These are phyloP conservation scores for Parnassius mnemosyne DNA, from an alignment of 2,888 invertebrate genomes.

Conservation along the genomic window DNA sequence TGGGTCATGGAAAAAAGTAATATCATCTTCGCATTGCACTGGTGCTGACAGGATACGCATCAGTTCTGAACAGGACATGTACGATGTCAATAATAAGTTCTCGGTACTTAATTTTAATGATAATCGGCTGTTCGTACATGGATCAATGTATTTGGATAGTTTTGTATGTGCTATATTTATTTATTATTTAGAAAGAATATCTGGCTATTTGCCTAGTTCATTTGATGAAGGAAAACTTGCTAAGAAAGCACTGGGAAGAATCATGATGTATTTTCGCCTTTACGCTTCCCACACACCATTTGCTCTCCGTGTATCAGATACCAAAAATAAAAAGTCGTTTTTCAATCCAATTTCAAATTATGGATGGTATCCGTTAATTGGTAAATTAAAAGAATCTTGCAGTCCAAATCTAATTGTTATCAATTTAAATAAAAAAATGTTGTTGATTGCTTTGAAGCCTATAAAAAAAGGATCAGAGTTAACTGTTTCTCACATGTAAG, in stretches of 20 bases:
- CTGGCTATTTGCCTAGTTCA: constrained; percentile 8
- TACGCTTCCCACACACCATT: constrained; percentile 2
- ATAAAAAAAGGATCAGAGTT: constrained; percentile 38
- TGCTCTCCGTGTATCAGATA: not conserved
- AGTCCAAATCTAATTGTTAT: constrained; percentile 34
- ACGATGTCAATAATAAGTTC: constrained; percentile 20
- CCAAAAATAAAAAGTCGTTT: not conserved
- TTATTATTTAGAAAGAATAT: constrained; percentile 17
- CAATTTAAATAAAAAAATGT: constrained; percentile 33
- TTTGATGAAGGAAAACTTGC: constrained; percentile 6
- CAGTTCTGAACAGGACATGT: constrained; percentile 16
- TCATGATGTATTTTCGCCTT: constrained; percentile 18
- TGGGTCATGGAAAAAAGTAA: constrained; percentile 18
- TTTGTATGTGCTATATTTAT: constrained; percentile 18
- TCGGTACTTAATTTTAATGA: constrained; percentile 15
- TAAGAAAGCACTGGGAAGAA: constrained; percentile 12
- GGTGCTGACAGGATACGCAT: constrained; percentile 3
- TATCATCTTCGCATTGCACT: constrained; percentile 6
- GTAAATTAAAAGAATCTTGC: constrained; percentile 40
- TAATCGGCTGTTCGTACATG: constrained; percentile 17
- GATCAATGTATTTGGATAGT: constrained; percentile 9
- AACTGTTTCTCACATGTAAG: constrained; percentile 36
- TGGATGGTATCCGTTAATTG: constrained; percentile 36
- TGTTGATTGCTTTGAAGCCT: constrained; percentile 36
- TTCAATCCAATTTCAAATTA: constrained; percentile 18